phyloP scores from a whole-genome alignment of 1,140 invertebrate genomes.

The Drosophila setifemur region DNA sequence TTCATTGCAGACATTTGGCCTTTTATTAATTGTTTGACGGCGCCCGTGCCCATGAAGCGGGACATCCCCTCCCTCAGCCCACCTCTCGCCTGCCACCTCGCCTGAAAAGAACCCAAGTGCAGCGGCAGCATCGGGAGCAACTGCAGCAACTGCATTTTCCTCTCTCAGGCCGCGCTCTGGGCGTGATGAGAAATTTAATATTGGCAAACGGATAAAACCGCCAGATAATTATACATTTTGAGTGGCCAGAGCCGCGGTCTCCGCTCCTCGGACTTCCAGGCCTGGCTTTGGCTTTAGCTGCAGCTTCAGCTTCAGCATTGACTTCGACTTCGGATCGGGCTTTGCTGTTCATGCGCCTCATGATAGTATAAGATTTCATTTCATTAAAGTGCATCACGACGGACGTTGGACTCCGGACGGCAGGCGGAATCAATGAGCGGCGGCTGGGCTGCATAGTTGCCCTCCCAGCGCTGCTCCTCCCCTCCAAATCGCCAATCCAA shows the following conservation, averaged over 20 bases:
- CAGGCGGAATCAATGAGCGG: conserved; percentile 72
- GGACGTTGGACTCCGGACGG: conserved; percentile 54
- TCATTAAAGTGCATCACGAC: conserved; percentile 81
- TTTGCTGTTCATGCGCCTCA: conserved; percentile 65
- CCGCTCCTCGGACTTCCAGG: conserved; percentile 18
- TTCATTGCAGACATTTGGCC: conserved; percentile 80
- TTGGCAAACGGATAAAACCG: conserved; percentile 80
- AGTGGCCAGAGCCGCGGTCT: conserved; percentile 61
- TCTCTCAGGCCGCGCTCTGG: conserved; percentile 49
- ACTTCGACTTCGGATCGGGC: conserved; percentile 21
- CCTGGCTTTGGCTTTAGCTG: conserved; percentile 15
- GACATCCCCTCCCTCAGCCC: conserved; percentile 30
- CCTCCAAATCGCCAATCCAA: conserved; percentile 6
- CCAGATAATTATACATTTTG: conserved; percentile 81
- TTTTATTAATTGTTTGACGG: conserved; percentile 81
- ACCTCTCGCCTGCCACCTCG: not conserved
- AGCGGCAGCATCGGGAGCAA: conserved; percentile 4
- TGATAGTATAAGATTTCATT: conserved; percentile 81
- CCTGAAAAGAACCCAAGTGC: conserved; percentile 27
- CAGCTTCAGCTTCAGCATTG: conserved; percentile 1
- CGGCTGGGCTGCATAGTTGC: conserved; percentile 58
- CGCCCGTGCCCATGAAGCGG: conserved; percentile 75
- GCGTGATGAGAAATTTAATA: conserved; percentile 81
- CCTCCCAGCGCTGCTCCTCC: not conserved
- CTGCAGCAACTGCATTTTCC: conserved; percentile 36